Percentiles rank a stretch among this genome's conserved stretches.
phyloP scores from a whole-genome alignment of 2,888 invertebrate genomes.

The Agrilus mali region DNA sequence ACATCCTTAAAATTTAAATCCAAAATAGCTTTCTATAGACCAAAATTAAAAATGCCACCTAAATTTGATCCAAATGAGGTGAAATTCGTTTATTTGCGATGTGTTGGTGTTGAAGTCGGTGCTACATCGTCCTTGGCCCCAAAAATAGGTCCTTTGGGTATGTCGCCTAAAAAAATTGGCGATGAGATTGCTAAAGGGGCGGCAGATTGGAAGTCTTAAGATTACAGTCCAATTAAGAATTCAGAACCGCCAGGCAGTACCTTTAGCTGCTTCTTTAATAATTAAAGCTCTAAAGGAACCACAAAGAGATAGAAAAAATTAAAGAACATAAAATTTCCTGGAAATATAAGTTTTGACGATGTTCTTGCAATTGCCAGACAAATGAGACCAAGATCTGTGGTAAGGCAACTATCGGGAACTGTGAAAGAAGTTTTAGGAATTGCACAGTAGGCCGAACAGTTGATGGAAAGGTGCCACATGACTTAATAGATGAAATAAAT shows the following conservation, averaged over 20 bases:
- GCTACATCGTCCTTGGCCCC: too few relatives aligned
- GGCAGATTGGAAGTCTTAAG: too few relatives aligned
- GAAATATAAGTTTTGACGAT: slow-evolving; percentile 91
- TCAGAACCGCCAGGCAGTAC: slow-evolving; percentile 96
- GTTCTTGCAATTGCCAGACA: slow-evolving; percentile 78
- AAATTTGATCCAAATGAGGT: too few relatives aligned
- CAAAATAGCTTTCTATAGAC: too few relatives aligned
- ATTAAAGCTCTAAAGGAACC: slow-evolving; percentile 98
- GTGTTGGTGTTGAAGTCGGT: too few relatives aligned
- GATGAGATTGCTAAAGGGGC: too few relatives aligned
- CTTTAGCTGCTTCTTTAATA: slow-evolving; percentile 93
- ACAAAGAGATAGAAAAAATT: slow-evolving; percentile 98
- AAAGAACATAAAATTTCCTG: slow-evolving; percentile 96
- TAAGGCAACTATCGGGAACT: slow-evolving; percentile 79
- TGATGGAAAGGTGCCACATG: slow-evolving; percentile 84
- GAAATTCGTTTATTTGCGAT: too few relatives aligned
- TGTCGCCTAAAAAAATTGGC: too few relatives aligned
- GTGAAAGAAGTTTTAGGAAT: slow-evolving; percentile 91
- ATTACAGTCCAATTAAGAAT: slow-evolving; percentile 96
- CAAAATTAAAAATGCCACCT: too few relatives aligned
- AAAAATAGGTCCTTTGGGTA: too few relatives aligned
- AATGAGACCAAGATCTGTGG: slow-evolving; percentile 95
- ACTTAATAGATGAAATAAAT: slow-evolving; percentile 87
- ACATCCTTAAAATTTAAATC: too few relatives aligned
- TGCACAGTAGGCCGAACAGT: slow-evolving; percentile 80